phyloP scores from a whole-genome alignment of 1,140 invertebrate species.

The Drosophila willistoni region DNA sequence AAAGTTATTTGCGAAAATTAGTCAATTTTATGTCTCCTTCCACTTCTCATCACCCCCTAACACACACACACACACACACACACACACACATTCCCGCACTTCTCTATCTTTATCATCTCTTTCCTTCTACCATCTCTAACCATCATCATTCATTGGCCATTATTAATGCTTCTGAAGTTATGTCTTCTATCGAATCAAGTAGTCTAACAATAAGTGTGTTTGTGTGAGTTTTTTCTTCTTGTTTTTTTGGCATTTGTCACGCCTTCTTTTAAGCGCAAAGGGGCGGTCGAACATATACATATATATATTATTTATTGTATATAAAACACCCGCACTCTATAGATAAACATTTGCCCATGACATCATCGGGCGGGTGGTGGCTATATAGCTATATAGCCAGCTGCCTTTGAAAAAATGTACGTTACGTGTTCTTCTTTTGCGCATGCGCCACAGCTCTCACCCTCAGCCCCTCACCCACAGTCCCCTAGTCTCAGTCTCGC shows the following conservation, averaged over 20 bases:
- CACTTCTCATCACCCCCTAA: neutral
- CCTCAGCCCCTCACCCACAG: too few species aligned
- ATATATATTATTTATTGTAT: constrained; percentile 14
- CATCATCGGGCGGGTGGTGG: constrained; percentile 52
- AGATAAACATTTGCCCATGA: constrained; percentile 50
- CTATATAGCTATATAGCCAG: constrained; percentile 32
- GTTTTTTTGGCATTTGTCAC: constrained; percentile 48
- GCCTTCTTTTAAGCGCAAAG: constrained; percentile 30
- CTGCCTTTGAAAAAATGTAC: constrained; percentile 42
- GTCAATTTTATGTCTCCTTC: constrained; percentile 52
- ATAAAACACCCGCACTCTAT: constrained; percentile 50
- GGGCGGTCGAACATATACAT: constrained; percentile 15
- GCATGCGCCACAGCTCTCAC: constrained; percentile 61
- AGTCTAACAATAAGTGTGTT: neutral
- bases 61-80: neutral
- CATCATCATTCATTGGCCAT: constrained; percentile 40
- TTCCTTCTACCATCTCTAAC: constrained; percentile 39
- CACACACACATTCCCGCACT: constrained; percentile 4
- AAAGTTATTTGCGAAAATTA: constrained; percentile 78
- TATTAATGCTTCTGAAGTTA: constrained; percentile 46
- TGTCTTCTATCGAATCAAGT: constrained; percentile 7
- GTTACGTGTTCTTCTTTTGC: constrained; percentile 45
- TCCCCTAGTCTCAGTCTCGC: neutral
- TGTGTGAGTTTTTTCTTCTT: too few species aligned
- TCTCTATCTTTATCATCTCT: constrained; percentile 20